Evolutionary conservation across 1,140 invertebrate species (phyloP).

Genomic region (Temnothorax longispinosus): DNA sequence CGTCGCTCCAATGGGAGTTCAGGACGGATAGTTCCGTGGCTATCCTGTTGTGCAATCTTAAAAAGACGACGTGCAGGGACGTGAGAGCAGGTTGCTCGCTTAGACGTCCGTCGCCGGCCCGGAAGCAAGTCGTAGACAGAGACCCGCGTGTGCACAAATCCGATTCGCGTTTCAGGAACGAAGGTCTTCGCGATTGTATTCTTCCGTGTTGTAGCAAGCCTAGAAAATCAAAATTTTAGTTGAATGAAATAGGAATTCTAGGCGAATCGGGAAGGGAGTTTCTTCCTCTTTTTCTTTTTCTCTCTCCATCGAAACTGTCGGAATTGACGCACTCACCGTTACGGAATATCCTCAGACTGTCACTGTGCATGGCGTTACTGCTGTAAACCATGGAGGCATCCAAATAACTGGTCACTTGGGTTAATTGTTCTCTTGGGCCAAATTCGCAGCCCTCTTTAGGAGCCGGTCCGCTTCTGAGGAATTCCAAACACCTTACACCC

Average conservation of each 20-base stretch:
- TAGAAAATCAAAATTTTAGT: conserved; percentile 69
- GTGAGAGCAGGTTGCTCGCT: conserved; percentile 95
- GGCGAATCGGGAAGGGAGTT: background rate
- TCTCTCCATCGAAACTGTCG: background rate
- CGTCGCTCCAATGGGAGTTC: conserved; percentile 95
- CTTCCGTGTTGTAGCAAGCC: conserved; percentile 90
- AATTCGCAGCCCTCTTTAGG: conserved; percentile 90
- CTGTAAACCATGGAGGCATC: conserved; percentile 97
- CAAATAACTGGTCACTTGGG: conserved; percentile 94
- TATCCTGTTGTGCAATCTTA: conserved; percentile 96
- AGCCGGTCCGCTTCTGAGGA: conserved; percentile 90
- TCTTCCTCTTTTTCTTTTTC: background rate
- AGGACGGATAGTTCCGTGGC: conserved; percentile 91
- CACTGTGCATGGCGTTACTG: conserved; percentile 91
- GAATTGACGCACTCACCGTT: conserved; percentile 85
- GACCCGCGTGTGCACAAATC: conserved; percentile 90
- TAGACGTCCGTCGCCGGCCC: conserved; percentile 92
- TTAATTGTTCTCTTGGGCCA: conserved; percentile 91
- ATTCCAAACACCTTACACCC: conserved; percentile 91
- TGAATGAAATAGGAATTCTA: background rate
- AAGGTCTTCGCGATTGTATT: conserved; percentile 86
- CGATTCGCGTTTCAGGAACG: conserved; percentile 84
- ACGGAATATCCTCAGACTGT: conserved; percentile 90
- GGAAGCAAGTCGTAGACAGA: conserved; percentile 89
- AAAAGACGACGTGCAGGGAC: conserved; percentile 94